Percentiles rank a stretch among this genome's conserved stretches.
Conservation (phyloP, 2,888 invertebrate species). For the Fragum whitleyi region DNA sequence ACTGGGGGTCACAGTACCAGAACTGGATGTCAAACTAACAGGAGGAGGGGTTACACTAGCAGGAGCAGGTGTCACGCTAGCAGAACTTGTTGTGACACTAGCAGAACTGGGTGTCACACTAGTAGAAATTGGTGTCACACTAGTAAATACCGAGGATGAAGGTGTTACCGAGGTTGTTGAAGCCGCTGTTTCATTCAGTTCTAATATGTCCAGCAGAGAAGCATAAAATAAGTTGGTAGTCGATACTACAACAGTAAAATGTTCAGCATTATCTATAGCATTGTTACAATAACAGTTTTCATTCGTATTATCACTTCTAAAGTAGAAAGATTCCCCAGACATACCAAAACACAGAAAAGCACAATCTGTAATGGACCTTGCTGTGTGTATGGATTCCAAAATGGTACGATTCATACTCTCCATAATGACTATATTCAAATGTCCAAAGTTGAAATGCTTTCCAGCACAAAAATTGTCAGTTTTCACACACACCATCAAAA, state of each 20-base stretch:
- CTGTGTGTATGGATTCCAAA: not conserved
- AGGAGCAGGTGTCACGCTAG: not conserved
- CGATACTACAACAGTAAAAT: not conserved
- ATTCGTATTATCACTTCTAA: too few relatives aligned
- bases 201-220: not conserved
- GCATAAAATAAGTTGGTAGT: not conserved
- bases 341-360: not conserved
- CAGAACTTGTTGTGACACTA: too few relatives aligned
- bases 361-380: constrained; percentile 3
- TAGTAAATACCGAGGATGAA: not conserved
- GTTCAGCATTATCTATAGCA: not conserved
- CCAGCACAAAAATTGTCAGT: not conserved
- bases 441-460: not conserved
- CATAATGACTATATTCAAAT: not conserved
- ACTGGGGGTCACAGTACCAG: too few relatives aligned
- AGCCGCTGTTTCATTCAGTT: not conserved
- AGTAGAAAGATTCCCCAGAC: not conserved
- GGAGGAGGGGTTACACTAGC: not conserved
- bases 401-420: not conserved
- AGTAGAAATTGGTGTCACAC: not conserved
- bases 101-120: too few relatives aligned
- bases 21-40: not conserved
- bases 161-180: not conserved
- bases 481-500: not conserved
- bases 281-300: constrained; percentile 6